These are phyloP conservation scores for Scortum barcoo DNA, from an alignment of 2,113 vertebrate genomes.

Conservation along the genomic window DNA sequence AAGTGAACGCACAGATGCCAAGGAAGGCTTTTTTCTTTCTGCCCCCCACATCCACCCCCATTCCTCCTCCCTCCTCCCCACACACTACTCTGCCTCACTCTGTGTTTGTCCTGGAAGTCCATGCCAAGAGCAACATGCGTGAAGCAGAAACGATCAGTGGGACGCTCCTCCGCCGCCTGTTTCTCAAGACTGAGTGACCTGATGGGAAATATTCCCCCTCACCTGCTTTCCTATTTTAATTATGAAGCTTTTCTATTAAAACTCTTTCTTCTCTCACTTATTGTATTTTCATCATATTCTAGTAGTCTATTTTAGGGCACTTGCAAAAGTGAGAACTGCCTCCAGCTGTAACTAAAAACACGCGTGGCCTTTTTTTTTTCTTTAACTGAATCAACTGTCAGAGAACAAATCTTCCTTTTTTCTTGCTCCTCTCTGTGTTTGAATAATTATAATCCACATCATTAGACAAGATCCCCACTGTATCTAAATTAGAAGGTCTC, in stretches of 20 bases:
- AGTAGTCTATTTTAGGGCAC: not conserved
- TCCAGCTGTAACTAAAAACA: conserved; percentile 36
- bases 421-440: conserved; percentile 53
- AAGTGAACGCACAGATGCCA: conserved; percentile 87
- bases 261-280: not conserved
- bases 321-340: conserved; percentile 23
- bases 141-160: conserved; percentile 80
- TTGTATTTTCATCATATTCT: conserved; percentile 32
- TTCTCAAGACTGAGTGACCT: conserved; percentile 71
- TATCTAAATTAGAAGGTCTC: conserved; percentile 75
- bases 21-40: conserved; percentile 74
- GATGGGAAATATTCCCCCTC: conserved; percentile 61
- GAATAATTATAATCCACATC: conserved; percentile 76
- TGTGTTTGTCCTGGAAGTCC: conserved; percentile 76
- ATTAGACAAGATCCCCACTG: conserved; percentile 71
- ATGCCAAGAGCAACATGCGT: conserved; percentile 82
- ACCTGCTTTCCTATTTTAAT: conserved; percentile 53
- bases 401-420: conserved; percentile 60
- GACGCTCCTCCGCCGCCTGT: conserved; percentile 74
- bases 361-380: conserved; percentile 26
- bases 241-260: conserved; percentile 30
- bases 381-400: conserved; percentile 42
- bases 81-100: conserved; percentile 48
- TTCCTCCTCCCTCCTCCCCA: not conserved
- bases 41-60: conserved; percentile 16